Evolutionary conservation across 2,113 vertebrate species (phyloP).

Genomic region (Petaurus breviceps): DNA sequence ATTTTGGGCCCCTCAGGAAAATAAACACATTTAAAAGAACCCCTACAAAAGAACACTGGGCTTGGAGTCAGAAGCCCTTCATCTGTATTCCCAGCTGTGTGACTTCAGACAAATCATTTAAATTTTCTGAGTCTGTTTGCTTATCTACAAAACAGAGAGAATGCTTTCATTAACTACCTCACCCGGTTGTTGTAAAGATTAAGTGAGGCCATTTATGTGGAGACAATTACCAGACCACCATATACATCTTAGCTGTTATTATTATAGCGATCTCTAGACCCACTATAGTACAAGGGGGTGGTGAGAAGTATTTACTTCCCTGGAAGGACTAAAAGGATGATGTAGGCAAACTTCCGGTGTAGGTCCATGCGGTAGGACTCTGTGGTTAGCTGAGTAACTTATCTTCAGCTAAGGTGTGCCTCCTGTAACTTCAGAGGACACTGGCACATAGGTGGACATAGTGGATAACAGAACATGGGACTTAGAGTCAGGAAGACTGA

Average conservation of each 20-base stretch:
- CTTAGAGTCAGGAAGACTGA: not conserved
- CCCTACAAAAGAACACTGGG: not conserved
- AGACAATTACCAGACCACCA: not conserved
- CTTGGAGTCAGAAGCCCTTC: not conserved
- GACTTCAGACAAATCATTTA: not conserved
- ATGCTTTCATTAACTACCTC: not conserved
- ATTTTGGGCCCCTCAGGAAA: conserved; percentile 14
- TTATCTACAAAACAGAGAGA: not conserved
- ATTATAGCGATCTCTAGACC: not conserved
- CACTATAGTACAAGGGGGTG: not conserved
- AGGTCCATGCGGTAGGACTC: not conserved
- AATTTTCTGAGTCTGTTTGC: not conserved
- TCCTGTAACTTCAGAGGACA: not conserved
- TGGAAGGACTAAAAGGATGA: not conserved
- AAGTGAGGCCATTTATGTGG: not conserved
- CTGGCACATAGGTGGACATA: not conserved
- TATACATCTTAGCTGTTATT: not conserved
- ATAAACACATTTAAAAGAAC: conserved; percentile 8
- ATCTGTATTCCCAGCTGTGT: not conserved
- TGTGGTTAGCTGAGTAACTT: not conserved
- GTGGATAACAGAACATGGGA: not conserved
- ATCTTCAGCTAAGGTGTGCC: not conserved
- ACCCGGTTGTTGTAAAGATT: not conserved
- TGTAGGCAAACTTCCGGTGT: not conserved
- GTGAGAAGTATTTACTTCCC: not conserved